These are phyloP conservation scores for Rattus norvegicus DNA, from an alignment of 2,113 vertebrate species.

Conservation along the genomic window DNA sequence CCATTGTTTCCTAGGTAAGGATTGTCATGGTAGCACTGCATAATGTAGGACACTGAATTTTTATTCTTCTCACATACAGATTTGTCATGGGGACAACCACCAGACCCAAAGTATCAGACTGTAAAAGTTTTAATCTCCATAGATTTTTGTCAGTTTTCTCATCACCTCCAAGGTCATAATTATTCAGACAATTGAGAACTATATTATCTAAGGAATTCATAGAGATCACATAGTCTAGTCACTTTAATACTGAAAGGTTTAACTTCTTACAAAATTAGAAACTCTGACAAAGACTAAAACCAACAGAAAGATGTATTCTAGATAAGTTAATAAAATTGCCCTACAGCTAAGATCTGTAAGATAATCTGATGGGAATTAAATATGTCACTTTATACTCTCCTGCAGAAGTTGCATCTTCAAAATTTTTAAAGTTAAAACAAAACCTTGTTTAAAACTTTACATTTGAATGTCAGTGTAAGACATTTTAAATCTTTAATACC, in stretches of 20 bases:
- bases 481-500: constrained; percentile 38
- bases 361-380: constrained; percentile 60
- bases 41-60: constrained; percentile 37
- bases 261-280: constrained; percentile 74
- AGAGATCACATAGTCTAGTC: constrained; percentile 58
- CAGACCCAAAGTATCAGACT: constrained; percentile 28
- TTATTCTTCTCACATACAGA: neutral
- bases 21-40: neutral
- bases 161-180: constrained; percentile 70
- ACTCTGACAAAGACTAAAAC: constrained; percentile 70
- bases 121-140: constrained; percentile 44
- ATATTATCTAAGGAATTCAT: constrained; percentile 54
- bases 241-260: constrained; percentile 71
- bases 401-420: constrained; percentile 12
- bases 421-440: constrained; percentile 69
- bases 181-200: constrained; percentile 65
- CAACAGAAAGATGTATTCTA: constrained; percentile 64
- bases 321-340: constrained; percentile 73
- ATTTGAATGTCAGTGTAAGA: constrained; percentile 57
- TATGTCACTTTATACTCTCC: constrained; percentile 38
- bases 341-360: constrained; percentile 64
- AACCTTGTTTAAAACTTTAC: constrained; percentile 49
- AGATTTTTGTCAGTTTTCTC: constrained; percentile 42
- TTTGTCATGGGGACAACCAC: neutral
- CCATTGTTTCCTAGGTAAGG: neutral